These are phyloP conservation scores for Gastrophysa polygoni DNA, from an alignment of 2,888 invertebrate species.

Conservation along the genomic window DNA sequence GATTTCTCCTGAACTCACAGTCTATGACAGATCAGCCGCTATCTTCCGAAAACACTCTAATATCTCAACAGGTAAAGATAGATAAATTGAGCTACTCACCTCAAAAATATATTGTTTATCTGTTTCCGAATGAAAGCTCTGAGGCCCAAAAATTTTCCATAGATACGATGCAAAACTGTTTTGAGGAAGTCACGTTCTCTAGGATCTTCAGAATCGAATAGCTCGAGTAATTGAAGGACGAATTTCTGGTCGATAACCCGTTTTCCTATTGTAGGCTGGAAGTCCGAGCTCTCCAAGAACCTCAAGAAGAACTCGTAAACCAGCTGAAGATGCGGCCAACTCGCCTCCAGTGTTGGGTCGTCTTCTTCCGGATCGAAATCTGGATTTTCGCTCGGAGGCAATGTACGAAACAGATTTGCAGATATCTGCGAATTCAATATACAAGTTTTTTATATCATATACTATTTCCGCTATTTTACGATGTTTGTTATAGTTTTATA, in stretches of 20 bases:
- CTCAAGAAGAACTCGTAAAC: slow-evolving; percentile 99
- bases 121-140: slow-evolving; percentile 97
- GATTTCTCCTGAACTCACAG: too few species aligned
- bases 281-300: slow-evolving; percentile 97
- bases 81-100: slow-evolving; percentile 60
- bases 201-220: slow-evolving; percentile 98
- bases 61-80: too few species aligned
- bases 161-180: slow-evolving; percentile 97
- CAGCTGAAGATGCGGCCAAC: slow-evolving; percentile 98
- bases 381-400: slow-evolving; percentile 94
- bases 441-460: too few species aligned
- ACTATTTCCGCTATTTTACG: too few species aligned
- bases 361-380: slow-evolving; percentile 99
- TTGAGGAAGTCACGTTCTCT: slow-evolving; percentile 95
- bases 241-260: slow-evolving; percentile 96
- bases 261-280: slow-evolving; percentile 88
- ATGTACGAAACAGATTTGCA: slow-evolving; percentile 95
- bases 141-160: slow-evolving; percentile 95
- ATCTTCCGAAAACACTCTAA: too few species aligned
- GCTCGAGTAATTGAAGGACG: slow-evolving; percentile 90
- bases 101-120: slow-evolving; percentile 96
- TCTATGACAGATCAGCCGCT: too few species aligned
- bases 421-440: slow-evolving; percentile 59
- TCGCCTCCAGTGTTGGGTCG: slow-evolving; percentile 98
- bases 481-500: too few species aligned